A percentile compares a stretch with the other conserved stretches of the same genome.
phyloP scores from a whole-genome alignment of 2,888 invertebrate genomes.

The Subacronicta megacephala region DNA sequence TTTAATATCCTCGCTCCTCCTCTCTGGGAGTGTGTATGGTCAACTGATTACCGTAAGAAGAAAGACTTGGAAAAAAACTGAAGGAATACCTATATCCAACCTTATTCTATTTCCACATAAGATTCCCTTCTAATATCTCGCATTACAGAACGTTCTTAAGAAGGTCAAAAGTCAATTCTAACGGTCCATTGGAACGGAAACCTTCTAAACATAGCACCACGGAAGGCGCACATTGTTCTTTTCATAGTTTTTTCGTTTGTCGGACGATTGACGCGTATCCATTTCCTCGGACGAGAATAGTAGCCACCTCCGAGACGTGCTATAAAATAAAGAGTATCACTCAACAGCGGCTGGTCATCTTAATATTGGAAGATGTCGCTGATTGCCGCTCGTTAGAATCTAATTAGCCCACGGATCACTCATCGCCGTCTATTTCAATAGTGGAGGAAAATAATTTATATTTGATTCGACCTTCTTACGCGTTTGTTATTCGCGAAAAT shows the following conservation, averaged over 20 bases:
- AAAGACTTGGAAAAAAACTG: background rate
- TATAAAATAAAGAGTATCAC: constrained; percentile 88
- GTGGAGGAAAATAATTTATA: constrained; percentile 77
- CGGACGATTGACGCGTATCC: constrained; percentile 86
- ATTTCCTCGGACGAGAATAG: constrained; percentile 86
- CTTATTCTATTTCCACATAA: constrained; percentile 13
- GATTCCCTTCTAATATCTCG: background rate
- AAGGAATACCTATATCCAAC: background rate
- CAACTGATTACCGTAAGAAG: no score
- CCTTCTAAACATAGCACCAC: constrained; percentile 77
- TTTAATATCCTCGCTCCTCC: no score
- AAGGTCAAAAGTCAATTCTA: constrained; percentile 57
- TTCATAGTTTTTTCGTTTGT: constrained; percentile 71
- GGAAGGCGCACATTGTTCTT: constrained; percentile 81
- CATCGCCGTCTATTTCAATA: constrained; percentile 82
- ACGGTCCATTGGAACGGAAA: constrained; percentile 71
- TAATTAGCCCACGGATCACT: constrained; percentile 87
- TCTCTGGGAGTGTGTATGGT: no score
- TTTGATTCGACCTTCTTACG: constrained; percentile 61
- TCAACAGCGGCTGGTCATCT: constrained; percentile 79
- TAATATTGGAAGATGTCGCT: constrained; percentile 81
- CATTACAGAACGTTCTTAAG: constrained; percentile 45
- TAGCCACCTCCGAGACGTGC: constrained; percentile 68
- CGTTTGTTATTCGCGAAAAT: constrained; percentile 64
- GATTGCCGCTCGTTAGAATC: constrained; percentile 86